Evolutionary conservation across 2,113 vertebrate species (phyloP).

Genomic region (Nicator chloris): DNA sequence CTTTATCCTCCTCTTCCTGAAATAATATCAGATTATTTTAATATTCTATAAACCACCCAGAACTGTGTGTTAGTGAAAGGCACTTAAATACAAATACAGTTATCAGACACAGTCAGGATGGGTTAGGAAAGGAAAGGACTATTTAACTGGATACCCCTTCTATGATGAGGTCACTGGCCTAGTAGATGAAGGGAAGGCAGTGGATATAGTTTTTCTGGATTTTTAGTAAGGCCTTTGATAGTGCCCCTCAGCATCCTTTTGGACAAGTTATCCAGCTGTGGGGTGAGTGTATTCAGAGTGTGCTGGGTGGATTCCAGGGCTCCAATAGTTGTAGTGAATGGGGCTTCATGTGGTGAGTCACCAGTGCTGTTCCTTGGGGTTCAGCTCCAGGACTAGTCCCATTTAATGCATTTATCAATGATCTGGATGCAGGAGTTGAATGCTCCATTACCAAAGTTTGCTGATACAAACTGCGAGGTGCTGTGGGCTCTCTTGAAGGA

Average conservation of each 20-base stretch:
- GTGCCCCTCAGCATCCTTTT: background rate
- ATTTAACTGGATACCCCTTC: background rate
- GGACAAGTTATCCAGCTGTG: background rate
- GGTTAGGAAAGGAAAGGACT: background rate
- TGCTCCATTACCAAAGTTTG: background rate
- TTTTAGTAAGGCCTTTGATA: background rate
- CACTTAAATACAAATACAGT: background rate
- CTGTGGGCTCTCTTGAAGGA: background rate
- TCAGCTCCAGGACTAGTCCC: background rate
- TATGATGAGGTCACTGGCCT: background rate
- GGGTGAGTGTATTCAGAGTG: background rate
- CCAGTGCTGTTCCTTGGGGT: background rate
- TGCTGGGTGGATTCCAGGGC: background rate
- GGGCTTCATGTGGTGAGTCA: background rate
- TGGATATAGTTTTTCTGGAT: background rate
- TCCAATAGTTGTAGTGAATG: background rate
- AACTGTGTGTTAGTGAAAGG: background rate
- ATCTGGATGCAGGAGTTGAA: background rate
- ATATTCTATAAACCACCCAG: background rate
- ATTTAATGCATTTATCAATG: background rate
- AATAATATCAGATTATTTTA: background rate
- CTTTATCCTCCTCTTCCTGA: constrained; percentile 72
- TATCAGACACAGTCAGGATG: background rate
- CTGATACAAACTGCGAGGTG: background rate
- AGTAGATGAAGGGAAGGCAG: background rate